Base-by-base conservation (phyloP, 2,888 invertebrate species). In the Chloromyia formosa region DNA sequence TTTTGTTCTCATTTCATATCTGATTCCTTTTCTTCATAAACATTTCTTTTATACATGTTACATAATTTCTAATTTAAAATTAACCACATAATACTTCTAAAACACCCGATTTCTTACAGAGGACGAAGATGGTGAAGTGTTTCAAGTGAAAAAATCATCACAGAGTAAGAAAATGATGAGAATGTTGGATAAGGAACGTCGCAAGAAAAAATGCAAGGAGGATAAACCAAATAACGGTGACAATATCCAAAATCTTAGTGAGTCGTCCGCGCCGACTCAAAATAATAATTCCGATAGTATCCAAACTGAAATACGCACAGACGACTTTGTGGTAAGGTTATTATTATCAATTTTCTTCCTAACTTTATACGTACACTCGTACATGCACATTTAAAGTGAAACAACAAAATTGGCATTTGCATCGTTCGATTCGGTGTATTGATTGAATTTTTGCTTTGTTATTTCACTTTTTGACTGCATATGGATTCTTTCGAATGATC, bases 91-190 rank as follows among this genome's bases (percentile, higher is more conserved):
- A n/a, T n/a, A n/a, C 7, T 35, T 35, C 27, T 35, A 35, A 35
- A 4, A 2, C 27, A 35, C 7, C 7, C 27, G 7, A 45, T 66
- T 66, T 68, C 64, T 81, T 79, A 7, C 81, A 88, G 84, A 87
- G 86, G 84, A 87, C 86, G 94, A 93, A 81, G 94, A 94, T 83
- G 93, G 91, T 27, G 96, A 96, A 86, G 92, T 94, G 71, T 97
- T 98, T 85, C 94, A 96, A 89, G 94, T 98, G 69, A 96, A 95
- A 85, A 97, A 97, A 85, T 96, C 97, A 9, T 95, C 94, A 9
- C 94, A 96, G 82, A 96, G 96, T 86, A 94, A 96, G 85, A 91
- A 93, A 84, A 89, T 96, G 74, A 93, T 94, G 87, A 93, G 93
- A 83, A 91, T 93, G 83, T 87, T 93, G 81, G 94, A 94, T 82